Conservation (phyloP, 2,797 vertebrate species). For the Mallotus villosus region DNA sequence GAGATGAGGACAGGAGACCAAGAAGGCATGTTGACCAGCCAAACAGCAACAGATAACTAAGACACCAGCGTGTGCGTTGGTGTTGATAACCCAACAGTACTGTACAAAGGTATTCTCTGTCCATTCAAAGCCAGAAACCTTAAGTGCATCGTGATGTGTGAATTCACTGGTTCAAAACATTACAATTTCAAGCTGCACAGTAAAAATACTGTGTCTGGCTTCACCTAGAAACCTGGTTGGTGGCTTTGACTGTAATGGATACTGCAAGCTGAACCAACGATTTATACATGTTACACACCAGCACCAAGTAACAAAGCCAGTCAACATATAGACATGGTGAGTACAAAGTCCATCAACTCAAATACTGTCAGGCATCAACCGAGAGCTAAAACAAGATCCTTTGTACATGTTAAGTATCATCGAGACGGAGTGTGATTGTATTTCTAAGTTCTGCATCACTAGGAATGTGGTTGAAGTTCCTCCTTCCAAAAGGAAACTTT, state of each 20-base stretch:
- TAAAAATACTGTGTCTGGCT: not conserved
- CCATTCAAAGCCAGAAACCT: constrained; percentile 29
- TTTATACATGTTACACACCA: constrained; percentile 13
- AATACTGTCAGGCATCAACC: constrained; percentile 24
- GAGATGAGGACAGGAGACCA: not conserved
- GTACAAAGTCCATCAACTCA: not conserved
- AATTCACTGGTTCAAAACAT: not conserved
- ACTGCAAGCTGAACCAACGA: constrained; percentile 1
- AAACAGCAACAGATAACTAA: not conserved
- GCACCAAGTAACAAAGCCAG: constrained; percentile 40
- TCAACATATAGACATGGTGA: not conserved
- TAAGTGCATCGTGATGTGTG: not conserved
- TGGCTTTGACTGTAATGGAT: constrained; percentile 28
- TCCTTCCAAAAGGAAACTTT: not conserved
- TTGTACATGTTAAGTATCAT: not conserved
- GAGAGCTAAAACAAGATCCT: constrained; percentile 1
- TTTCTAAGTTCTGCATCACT: constrained; percentile 1
- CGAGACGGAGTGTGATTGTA: not conserved
- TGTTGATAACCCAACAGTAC: not conserved
- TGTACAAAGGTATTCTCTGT: not conserved
- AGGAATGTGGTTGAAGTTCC: constrained; percentile 41
- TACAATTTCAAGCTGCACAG: not conserved
- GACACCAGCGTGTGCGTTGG: not conserved
- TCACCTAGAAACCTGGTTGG: not conserved
- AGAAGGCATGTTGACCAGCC: not conserved